Conservation (phyloP, 2,797 vertebrate species). For the Vireo griseus region DNA sequence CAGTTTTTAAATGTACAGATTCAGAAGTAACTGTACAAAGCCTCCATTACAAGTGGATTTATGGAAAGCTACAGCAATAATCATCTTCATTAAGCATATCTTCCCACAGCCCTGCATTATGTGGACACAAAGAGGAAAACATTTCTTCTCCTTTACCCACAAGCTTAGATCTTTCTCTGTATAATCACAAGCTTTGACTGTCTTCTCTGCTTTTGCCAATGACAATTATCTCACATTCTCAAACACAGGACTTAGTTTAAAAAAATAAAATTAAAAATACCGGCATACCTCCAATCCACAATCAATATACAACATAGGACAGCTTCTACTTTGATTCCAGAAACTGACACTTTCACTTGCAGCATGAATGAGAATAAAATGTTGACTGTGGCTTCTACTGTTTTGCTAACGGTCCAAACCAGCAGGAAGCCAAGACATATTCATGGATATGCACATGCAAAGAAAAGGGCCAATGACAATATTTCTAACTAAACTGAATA, state of each 20-base stretch:
- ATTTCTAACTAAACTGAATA: constrained; percentile 24
- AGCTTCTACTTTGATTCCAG: background rate
- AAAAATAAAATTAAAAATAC: background rate
- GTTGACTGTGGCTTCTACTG: background rate
- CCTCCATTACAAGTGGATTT: constrained; percentile 68
- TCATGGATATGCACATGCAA: background rate
- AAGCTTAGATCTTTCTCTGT: constrained; percentile 47
- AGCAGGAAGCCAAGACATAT: background rate
- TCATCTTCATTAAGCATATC: constrained; percentile 66
- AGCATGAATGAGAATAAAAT: background rate
- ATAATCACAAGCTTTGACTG: constrained; percentile 23
- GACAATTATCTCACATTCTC: background rate
- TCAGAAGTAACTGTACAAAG: constrained; percentile 64
- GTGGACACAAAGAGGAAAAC: constrained; percentile 61
- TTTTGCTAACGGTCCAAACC: background rate
- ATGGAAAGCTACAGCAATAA: constrained; percentile 67
- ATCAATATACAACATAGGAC: background rate
- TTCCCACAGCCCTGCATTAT: constrained; percentile 62
- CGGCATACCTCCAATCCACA: background rate
- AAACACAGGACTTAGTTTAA: background rate
- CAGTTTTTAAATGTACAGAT: constrained; percentile 66
- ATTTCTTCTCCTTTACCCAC: constrained; percentile 57
- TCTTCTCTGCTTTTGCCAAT: constrained; percentile 1
- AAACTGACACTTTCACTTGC: background rate
- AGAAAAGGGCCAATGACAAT: constrained; percentile 19